Conservation (phyloP, 2,888 invertebrate species). For the Noctua janthina region DNA sequence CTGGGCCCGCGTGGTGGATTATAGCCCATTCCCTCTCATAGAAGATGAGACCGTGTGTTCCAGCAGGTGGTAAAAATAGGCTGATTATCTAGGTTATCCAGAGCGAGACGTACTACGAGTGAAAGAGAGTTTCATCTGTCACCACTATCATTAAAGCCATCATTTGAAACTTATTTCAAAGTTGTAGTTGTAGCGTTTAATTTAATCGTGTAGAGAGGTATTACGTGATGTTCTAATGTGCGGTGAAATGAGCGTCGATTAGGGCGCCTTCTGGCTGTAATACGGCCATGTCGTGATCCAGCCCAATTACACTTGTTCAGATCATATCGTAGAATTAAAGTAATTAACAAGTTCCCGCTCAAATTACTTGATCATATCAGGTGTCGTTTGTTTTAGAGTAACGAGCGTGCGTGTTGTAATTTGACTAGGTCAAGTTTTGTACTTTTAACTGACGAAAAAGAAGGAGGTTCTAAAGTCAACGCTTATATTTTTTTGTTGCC, state of each 20-base stretch:
- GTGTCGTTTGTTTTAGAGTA: constrained; percentile 76
- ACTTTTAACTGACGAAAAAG: not conserved
- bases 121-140: not conserved
- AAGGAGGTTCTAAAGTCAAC: not conserved
- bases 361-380: constrained; percentile 77
- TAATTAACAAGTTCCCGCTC: constrained; percentile 79
- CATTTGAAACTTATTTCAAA: constrained; percentile 29
- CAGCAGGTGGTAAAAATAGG: not conserved
- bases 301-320: constrained; percentile 77
- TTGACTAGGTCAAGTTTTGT: constrained; percentile 9
- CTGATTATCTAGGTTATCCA: not conserved
- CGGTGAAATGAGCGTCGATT: constrained; percentile 61
- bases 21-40: too few species aligned
- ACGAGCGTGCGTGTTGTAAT: constrained; percentile 61
- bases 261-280: constrained; percentile 67
- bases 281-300: constrained; percentile 75
- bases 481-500: not conserved
- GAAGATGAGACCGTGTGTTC: too few species aligned
- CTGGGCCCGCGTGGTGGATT: too few species aligned
- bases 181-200: constrained; percentile 56
- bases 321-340: constrained; percentile 81
- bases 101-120: not conserved
- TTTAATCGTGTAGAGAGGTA: constrained; percentile 59
- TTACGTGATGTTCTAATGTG: constrained; percentile 56
- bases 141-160: constrained; percentile 8